Evolutionary conservation across 2,888 invertebrate genomes (phyloP).

Genomic region (Heliconius charithonia): DNA sequence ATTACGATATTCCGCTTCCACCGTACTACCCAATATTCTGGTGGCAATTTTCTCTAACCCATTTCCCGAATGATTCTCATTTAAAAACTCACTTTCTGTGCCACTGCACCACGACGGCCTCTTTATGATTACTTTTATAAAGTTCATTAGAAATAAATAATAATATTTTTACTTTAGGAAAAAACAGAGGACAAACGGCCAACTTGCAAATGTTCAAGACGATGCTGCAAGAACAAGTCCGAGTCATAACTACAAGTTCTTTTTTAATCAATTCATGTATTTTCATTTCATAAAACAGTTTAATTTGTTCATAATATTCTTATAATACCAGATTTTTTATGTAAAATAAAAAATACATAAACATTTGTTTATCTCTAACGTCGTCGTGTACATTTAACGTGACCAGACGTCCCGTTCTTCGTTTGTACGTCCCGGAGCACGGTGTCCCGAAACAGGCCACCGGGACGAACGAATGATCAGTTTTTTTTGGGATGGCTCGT

Average conservation of each 20-base stretch:
- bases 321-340: background rate
- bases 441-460: too few species aligned
- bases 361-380: background rate
- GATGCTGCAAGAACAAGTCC: constrained; percentile 35
- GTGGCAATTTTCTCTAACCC: too few species aligned
- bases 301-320: background rate
- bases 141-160: background rate
- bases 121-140: too few species aligned
- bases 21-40: too few species aligned
- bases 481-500: too few species aligned
- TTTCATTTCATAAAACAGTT: background rate
- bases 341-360: background rate
- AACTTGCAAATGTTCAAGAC: constrained; percentile 40
- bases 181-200: constrained; percentile 25
- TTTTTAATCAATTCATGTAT: background rate
- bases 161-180: constrained; percentile 29
- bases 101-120: background rate
- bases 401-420: too few species aligned
- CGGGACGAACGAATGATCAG: too few species aligned
- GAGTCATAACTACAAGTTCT: background rate
- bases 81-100: background rate
- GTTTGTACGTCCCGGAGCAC: too few species aligned
- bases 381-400: background rate
- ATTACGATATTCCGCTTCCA: too few species aligned
- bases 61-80: too few species aligned